Conservation (phyloP, 2,888 invertebrate genomes). For the Cephalotes varians region DNA sequence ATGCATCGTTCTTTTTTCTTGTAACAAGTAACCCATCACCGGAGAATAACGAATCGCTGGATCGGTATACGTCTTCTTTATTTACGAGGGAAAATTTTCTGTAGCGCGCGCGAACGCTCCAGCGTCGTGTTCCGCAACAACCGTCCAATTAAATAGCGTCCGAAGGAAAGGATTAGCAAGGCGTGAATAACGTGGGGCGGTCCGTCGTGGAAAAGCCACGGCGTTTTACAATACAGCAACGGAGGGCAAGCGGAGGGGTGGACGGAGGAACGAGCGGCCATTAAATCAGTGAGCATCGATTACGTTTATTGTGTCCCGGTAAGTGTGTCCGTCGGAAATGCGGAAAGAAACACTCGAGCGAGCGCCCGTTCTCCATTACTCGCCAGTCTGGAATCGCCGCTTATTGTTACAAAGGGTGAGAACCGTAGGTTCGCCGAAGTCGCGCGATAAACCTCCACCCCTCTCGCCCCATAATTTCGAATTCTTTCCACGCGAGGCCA, state of each 20-base stretch:
- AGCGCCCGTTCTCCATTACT: conserved; percentile 29
- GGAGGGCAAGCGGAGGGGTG: neutral
- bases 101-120: neutral
- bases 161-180: conserved; percentile 45
- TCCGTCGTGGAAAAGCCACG: conserved; percentile 21
- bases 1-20: neutral
- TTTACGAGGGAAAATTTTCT: conserved; percentile 36
- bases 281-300: conserved; percentile 55
- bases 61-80: conserved; percentile 42
- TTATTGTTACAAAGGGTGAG: conserved; percentile 33
- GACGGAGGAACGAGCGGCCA: conserved; percentile 11
- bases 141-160: conserved; percentile 47
- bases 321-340: conserved; percentile 47
- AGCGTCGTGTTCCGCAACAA: conserved; percentile 41
- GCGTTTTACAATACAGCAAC: conserved; percentile 26
- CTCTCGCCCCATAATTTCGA: conserved; percentile 57
- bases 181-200: conserved; percentile 41
- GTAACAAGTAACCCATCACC: conserved; percentile 32
- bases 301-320: conserved; percentile 46
- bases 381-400: conserved; percentile 36
- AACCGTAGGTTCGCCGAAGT: conserved; percentile 27
- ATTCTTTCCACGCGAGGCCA: conserved; percentile 61
- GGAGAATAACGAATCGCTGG: conserved; percentile 34
- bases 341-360: conserved; percentile 44
- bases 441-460: conserved; percentile 7